Conservation (phyloP, 2,797 vertebrate species). For the Microctenopoma stevenorrisi region DNA sequence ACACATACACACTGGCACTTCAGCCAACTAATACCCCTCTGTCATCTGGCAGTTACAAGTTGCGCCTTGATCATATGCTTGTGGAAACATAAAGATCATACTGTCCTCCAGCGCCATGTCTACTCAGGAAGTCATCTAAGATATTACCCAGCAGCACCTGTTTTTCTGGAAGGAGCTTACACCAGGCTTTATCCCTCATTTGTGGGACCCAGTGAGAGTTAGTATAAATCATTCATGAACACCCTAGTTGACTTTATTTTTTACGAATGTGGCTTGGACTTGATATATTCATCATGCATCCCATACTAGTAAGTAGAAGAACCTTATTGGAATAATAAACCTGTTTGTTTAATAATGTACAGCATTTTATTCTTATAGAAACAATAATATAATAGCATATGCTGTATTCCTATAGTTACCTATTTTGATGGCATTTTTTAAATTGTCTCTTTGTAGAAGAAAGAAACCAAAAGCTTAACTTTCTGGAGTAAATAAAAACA, state of each 20-base stretch:
- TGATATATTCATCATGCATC: constrained; percentile 42
- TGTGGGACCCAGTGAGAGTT: constrained; percentile 39
- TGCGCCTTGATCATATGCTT: constrained; percentile 46
- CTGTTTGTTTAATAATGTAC: constrained; percentile 24
- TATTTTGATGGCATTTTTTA: constrained; percentile 31
- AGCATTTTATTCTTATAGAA: constrained; percentile 1
- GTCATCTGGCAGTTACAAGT: constrained; percentile 36
- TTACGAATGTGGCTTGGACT: constrained; percentile 23
- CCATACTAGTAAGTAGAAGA: constrained; percentile 17
- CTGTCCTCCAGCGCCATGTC: constrained; percentile 42
- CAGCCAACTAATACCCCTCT: constrained; percentile 16
- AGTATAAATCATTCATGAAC: constrained; percentile 64
- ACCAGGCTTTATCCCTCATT: constrained; percentile 31
- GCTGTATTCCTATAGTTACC: background rate
- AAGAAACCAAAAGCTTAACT: background rate
- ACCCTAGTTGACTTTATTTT: constrained; percentile 34
- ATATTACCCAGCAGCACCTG: constrained; percentile 61
- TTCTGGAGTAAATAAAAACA: background rate
- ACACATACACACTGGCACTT: background rate
- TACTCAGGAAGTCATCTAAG: constrained; percentile 30
- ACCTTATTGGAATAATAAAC: constrained; percentile 20
- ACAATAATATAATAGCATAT: background rate
- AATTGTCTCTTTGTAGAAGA: constrained; percentile 1
- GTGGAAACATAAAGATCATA: constrained; percentile 38
- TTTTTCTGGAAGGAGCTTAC: constrained; percentile 45